Base-by-base conservation (phyloP, 2,888 invertebrate species). In the Macrosiphum euphorbiae region DNA sequence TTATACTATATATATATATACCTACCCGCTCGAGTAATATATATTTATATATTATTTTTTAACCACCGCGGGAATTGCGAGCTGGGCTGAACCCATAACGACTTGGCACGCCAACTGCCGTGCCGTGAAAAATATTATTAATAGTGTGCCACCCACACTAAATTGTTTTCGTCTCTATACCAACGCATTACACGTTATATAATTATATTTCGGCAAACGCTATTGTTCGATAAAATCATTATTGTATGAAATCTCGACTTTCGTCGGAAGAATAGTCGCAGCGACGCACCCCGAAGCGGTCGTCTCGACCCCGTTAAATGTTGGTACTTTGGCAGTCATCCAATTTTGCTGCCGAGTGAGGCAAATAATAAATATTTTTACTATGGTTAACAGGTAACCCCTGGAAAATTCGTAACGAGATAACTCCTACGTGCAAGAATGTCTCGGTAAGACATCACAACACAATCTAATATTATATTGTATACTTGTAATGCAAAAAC, bases 51-150 rank as follows among this genome's bases (percentile, higher is more conserved):
- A 78, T 28, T 50, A 47, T 52, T 47, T 88, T 88, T 52, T 20
- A 52, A 52, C 87, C 44, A 88, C 87, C 35, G 10, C 50, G 52
- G 87, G 28, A 88, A 88, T 52, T 47, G n/a, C 16, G 13, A 52
- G 87, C n/a, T 35, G 50, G 50, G 20, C 47, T 88, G 10, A 88
- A 88, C 85, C 35, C 86, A 35, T 88, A 88, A 88, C 55, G 41
- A 88, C 88, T 55, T 55, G 88, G 55, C 88, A 88, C 88, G 88
- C 55, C 41, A 88, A 88, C 88, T 88, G 55, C 55, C 88, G 26
- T 55, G 88, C 52, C 41, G 26, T 35, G 52, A 55, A 55, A 88
- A 55, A 41, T 55, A 88, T 55, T 88, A 41, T 55, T 55, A 41
- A 55, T 88, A 88, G 88, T 35, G 41, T 88, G 26, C 88, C 88